Conservation (phyloP, 2,888 invertebrate species). For the Callyntrura guangdongensis region DNA sequence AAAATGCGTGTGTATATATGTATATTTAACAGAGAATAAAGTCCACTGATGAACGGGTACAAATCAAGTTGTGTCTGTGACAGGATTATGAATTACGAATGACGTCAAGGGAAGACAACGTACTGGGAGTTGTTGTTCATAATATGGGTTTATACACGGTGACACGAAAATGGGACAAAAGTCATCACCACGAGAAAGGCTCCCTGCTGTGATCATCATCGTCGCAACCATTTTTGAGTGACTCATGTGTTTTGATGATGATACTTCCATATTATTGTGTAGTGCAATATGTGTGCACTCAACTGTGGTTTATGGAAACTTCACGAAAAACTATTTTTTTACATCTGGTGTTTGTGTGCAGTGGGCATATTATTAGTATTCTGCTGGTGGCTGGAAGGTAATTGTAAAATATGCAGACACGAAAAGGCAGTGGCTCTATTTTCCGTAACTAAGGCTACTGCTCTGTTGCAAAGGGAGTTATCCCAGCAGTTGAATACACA, state of each 20-base stretch:
- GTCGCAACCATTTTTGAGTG: slow-evolving; percentile 8
- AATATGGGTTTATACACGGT: slow-evolving; percentile 3
- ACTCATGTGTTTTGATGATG: slow-evolving; percentile 38
- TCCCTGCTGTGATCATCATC: slow-evolving; percentile 37
- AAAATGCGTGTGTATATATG: too few relatives aligned
- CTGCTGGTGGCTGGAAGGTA: slow-evolving; percentile 41
- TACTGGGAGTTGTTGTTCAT: slow-evolving; percentile 1
- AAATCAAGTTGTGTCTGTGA: too few relatives aligned
- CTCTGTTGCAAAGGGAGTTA: too few relatives aligned
- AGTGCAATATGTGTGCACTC: neutral
- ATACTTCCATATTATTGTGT: neutral
- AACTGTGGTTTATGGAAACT: slow-evolving; percentile 22
- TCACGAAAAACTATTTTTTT: slow-evolving; percentile 27
- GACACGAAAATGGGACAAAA: slow-evolving; percentile 40
- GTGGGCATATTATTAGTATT: neutral
- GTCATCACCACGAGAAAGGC: slow-evolving; percentile 32
- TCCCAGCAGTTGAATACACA: too few relatives aligned
- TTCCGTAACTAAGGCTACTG: too few relatives aligned
- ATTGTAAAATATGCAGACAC: neutral
- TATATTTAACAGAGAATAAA: neutral
- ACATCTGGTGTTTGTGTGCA: slow-evolving; percentile 30
- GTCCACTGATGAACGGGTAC: neutral
- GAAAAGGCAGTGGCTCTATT: neutral
- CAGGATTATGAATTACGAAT: neutral
- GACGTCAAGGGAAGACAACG: neutral